Evolutionary conservation across 2,113 vertebrate species (phyloP).

Genomic region (Notothenia coriiceps): DNA sequence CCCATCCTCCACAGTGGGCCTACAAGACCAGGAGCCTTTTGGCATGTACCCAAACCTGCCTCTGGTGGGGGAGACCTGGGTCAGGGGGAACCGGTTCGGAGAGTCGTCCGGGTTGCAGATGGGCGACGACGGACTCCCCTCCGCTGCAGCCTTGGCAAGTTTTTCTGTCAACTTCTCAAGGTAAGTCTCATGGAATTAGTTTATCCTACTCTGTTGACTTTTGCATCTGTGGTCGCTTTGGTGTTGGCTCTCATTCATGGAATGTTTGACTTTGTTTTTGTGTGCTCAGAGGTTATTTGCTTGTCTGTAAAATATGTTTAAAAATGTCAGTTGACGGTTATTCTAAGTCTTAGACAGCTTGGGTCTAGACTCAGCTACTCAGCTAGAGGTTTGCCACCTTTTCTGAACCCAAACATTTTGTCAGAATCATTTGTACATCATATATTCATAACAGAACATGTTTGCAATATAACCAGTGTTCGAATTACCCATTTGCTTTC

Average conservation of each 20-base stretch:
- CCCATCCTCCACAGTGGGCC: constrained; percentile 75
- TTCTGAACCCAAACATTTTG: background rate
- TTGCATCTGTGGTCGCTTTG: constrained; percentile 1
- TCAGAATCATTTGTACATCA: background rate
- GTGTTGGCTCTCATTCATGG: constrained; percentile 11
- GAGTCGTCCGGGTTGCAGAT: constrained; percentile 82
- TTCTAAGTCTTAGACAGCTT: background rate
- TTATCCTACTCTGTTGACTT: constrained; percentile 11
- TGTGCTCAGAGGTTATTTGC: background rate
- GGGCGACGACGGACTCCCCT: constrained; percentile 78
- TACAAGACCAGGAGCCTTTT: constrained; percentile 94
- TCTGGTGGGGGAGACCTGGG: constrained; percentile 87
- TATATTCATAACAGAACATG: background rate
- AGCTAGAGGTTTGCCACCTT: background rate
- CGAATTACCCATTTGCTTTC: no score
- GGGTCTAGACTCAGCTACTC: background rate
- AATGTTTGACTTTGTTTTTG: background rate
- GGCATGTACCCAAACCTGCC: constrained; percentile 87
- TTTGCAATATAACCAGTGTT: background rate
- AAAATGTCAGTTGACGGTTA: background rate
- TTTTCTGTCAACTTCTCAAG: constrained; percentile 90
- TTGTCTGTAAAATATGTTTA: background rate
- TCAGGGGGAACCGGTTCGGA: constrained; percentile 86
- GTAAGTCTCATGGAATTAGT: constrained; percentile 81
- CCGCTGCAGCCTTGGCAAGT: constrained; percentile 78